These are phyloP conservation scores for Itoplectis maculator DNA, from an alignment of 2,888 invertebrate genomes.

Conservation along the genomic window DNA sequence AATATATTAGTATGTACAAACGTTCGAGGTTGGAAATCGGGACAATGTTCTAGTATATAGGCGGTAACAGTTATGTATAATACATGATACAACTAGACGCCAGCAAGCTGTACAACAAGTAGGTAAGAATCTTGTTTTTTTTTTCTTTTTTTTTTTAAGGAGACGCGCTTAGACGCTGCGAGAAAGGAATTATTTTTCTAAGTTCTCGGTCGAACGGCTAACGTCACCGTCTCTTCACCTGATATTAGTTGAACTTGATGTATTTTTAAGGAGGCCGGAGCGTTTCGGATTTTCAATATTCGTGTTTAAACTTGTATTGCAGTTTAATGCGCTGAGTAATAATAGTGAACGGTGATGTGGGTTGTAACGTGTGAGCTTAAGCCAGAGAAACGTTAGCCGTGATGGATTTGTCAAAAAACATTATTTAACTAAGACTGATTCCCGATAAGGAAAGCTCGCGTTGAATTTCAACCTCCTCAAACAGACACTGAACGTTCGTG, in stretches of 20 bases:
- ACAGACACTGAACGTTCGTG: not conserved
- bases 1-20: conserved; percentile 62
- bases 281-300: too few species aligned
- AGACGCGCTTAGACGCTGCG: conserved; percentile 25
- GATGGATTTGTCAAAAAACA: too few species aligned
- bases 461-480: not conserved
- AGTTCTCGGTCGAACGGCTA: not conserved
- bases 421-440: too few species aligned
- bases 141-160: conserved; percentile 39
- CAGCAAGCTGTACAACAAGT: conserved; percentile 66
- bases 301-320: too few species aligned
- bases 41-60: conserved; percentile 59
- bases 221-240: not conserved
- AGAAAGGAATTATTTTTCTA: not conserved
- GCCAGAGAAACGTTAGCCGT: too few species aligned
- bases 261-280: too few species aligned
- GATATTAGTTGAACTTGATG: not conserved
- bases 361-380: too few species aligned
- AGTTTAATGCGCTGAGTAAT: too few species aligned
- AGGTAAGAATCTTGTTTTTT: conserved; percentile 24
- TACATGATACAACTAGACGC: conserved; percentile 59
- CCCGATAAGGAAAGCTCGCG: too few species aligned
- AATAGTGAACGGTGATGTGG: too few species aligned
- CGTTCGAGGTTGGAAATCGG: conserved; percentile 55
- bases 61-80: conserved; percentile 62